These are phyloP conservation scores for Epinephelus coioides DNA, from an alignment of 2,797 vertebrate genomes.

Conservation along the genomic window DNA sequence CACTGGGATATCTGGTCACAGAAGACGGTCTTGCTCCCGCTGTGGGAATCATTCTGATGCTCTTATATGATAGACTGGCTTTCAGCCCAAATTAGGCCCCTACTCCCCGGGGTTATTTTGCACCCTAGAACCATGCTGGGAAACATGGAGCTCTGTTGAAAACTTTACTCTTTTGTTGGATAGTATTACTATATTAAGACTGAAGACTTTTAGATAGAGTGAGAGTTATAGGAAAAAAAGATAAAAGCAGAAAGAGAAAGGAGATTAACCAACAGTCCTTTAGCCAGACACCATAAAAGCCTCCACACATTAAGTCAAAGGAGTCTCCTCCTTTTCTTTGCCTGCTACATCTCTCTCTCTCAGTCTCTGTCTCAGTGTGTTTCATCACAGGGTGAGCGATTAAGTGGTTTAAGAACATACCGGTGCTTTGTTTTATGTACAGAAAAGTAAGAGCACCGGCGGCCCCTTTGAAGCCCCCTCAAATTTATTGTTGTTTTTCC, in stretches of 20 bases:
- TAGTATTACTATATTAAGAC: constrained; percentile 55
- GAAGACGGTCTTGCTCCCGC: constrained; percentile 17
- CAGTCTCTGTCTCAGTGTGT: constrained; percentile 60
- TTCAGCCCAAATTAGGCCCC: constrained; percentile 8
- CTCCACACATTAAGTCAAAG: constrained; percentile 59
- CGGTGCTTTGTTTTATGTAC: constrained; percentile 79
- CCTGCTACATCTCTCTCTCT: constrained; percentile 51
- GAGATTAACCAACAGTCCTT: constrained; percentile 44
- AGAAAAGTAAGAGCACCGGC: constrained; percentile 62
- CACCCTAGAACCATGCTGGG: constrained; percentile 8
- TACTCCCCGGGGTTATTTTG: constrained; percentile 9
- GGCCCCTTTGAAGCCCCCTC: constrained; percentile 77
- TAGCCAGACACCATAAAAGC: constrained; percentile 65
- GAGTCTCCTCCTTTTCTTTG: constrained; percentile 47
- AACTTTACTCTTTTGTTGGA: constrained; percentile 26
- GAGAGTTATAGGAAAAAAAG: background rate
- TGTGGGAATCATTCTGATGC: constrained; percentile 11
- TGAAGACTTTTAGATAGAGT: constrained; percentile 12
- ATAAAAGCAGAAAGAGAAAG: constrained; percentile 29
- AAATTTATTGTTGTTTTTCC: constrained; percentile 84
- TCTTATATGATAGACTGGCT: constrained; percentile 28
- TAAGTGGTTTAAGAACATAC: constrained; percentile 69
- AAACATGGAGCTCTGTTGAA: constrained; percentile 21
- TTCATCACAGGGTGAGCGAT: constrained; percentile 67
- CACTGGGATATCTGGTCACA: constrained; percentile 28